Percentiles rank a stretch among this genome's conserved stretches.
These are phyloP conservation scores for Caracal caracal DNA, from an alignment of 2,113 vertebrate species.

Conservation along the genomic window DNA sequence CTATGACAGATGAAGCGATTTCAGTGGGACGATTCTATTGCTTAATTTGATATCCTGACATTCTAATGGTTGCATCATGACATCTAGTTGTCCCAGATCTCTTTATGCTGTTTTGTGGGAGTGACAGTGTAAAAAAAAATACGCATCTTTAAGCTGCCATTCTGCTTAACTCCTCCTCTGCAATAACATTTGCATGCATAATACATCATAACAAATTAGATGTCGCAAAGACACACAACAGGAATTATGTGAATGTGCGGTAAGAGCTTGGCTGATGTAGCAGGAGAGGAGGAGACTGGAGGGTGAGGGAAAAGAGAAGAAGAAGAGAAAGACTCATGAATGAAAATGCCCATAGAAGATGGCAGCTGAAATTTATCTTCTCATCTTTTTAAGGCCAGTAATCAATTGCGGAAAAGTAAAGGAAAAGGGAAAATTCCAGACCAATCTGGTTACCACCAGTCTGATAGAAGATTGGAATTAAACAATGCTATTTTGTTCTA, in stretches of 20 bases:
- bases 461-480: conserved; percentile 60
- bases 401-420: conserved; percentile 58
- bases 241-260: conserved; percentile 80
- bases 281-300: conserved; percentile 13
- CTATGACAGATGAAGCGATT: conserved; percentile 41
- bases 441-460: conserved; percentile 54
- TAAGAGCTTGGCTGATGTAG: conserved; percentile 72
- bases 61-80: conserved; percentile 79
- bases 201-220: conserved; percentile 86
- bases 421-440: conserved; percentile 66
- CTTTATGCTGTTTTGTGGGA: conserved; percentile 74
- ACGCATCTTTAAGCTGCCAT: conserved; percentile 80
- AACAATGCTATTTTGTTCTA: neutral
- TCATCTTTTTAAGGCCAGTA: conserved; percentile 56
- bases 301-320: conserved; percentile 24
- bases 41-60: conserved; percentile 78
- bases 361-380: conserved; percentile 62
- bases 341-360: conserved; percentile 71
- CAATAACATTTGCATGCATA: conserved; percentile 84
- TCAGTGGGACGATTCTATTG: conserved; percentile 71
- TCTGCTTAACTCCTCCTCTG: conserved; percentile 82
- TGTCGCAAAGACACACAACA: conserved; percentile 75
- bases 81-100: conserved; percentile 78
- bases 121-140: conserved; percentile 76
- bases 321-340: conserved; percentile 58